phyloP scores from a whole-genome alignment of 2,113 vertebrate genomes.

The Periophthalmus modestus region DNA sequence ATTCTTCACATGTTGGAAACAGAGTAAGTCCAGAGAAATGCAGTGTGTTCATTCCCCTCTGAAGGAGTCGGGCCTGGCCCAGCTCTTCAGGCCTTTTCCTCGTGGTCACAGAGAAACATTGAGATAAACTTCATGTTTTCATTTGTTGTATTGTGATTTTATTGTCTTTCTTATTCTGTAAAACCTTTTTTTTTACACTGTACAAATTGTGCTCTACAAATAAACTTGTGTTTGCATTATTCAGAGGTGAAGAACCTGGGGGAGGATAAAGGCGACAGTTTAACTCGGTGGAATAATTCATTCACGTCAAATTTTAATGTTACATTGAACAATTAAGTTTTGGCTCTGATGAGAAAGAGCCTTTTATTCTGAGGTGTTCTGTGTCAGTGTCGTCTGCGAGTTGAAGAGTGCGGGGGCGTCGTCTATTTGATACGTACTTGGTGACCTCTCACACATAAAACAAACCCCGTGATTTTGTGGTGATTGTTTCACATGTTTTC shows the following conservation, averaged over 20 bases:
- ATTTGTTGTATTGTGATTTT: too few relatives aligned
- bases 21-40: slow-evolving; percentile 49
- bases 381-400: too few relatives aligned
- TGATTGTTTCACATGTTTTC: not conserved
- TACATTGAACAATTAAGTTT: not conserved
- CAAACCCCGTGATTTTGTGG: not conserved
- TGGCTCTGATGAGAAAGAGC: not conserved
- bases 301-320: not conserved
- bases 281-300: too few relatives aligned
- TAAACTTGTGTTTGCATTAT: too few relatives aligned
- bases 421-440: not conserved
- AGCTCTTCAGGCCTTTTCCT: slow-evolving; percentile 57
- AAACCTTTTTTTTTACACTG: too few relatives aligned
- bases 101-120: too few relatives aligned
- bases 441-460: not conserved
- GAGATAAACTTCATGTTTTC: too few relatives aligned
- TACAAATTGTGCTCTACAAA: too few relatives aligned
- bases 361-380: not conserved
- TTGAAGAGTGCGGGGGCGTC: not conserved
- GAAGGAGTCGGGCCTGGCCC: slow-evolving; percentile 33
- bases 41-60: slow-evolving; percentile 54
- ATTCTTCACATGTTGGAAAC: slow-evolving; percentile 54
- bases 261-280: too few relatives aligned
- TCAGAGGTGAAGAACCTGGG: too few relatives aligned
- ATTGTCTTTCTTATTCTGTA: too few relatives aligned